phyloP scores from a whole-genome alignment of 1,140 invertebrate species.

The Monochamus saltuarius region DNA sequence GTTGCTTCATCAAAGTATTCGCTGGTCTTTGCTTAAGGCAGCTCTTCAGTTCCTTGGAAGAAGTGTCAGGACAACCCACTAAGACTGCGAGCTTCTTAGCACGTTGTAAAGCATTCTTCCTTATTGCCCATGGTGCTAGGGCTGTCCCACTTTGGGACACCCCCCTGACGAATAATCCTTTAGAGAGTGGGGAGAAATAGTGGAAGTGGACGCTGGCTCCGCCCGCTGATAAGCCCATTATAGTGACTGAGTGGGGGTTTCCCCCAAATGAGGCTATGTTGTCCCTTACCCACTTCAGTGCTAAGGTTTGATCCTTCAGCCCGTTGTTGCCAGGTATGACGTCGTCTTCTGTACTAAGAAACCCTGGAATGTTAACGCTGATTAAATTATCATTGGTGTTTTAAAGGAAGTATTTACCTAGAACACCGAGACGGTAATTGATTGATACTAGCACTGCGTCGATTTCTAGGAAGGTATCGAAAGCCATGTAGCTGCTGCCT shows the following conservation, averaged over 20 bases:
- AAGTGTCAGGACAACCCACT: constrained; percentile 68
- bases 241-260: constrained; percentile 59
- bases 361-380: constrained; percentile 31
- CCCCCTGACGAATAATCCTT: constrained; percentile 67
- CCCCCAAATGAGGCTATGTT: constrained; percentile 63
- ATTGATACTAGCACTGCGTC: no score
- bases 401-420: no score
- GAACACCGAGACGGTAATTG: no score
- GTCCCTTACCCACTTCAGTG: constrained; percentile 60
- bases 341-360: constrained; percentile 44
- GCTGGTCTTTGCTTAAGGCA: constrained; percentile 58
- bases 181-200: constrained; percentile 54
- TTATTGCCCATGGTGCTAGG: constrained; percentile 69
- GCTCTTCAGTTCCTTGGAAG: constrained; percentile 62
- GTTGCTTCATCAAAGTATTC: background rate
- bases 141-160: constrained; percentile 78
- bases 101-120: constrained; percentile 66
- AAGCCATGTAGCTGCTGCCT: no score
- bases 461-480: no score
- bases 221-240: constrained; percentile 54
- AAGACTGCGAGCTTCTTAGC: constrained; percentile 63
- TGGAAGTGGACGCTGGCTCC: constrained; percentile 60
- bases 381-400: background rate
- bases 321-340: constrained; percentile 57
- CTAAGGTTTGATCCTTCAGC: constrained; percentile 61